These are phyloP conservation scores for Leptopilina clavipes DNA, from an alignment of 1,140 invertebrate genomes.

Conservation along the genomic window DNA sequence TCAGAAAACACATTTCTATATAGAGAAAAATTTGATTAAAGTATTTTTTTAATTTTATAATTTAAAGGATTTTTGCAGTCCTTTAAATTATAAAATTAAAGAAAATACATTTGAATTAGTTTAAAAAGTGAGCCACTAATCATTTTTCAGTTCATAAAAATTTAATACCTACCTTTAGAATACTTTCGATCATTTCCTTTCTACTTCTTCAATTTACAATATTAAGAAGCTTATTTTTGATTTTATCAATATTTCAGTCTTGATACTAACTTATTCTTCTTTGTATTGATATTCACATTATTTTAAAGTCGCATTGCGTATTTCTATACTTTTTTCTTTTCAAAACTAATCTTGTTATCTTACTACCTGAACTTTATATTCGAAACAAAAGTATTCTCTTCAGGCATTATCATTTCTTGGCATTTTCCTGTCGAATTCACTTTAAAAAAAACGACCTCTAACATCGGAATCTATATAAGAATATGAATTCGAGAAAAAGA, in stretches of 20 bases:
- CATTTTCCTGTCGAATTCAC: background rate
- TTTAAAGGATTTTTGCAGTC: too few species aligned
- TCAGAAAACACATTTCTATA: too few species aligned
- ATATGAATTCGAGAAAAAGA: background rate
- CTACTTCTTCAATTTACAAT: background rate
- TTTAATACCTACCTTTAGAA: constrained; percentile 6
- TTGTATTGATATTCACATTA: background rate
- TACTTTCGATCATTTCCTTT: background rate
- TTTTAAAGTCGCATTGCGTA: background rate
- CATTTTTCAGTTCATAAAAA: constrained; percentile 8
- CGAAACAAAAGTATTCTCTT: background rate
- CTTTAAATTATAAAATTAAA: too few species aligned
- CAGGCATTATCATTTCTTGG: background rate
- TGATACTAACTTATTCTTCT: background rate
- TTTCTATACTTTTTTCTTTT: background rate
- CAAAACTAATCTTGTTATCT: constrained; percentile 9
- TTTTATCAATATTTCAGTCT: constrained; percentile 23
- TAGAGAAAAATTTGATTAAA: too few species aligned
- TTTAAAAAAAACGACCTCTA: background rate
- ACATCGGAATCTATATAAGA: background rate
- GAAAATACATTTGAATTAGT: too few species aligned
- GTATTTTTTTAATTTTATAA: too few species aligned
- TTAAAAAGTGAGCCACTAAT: too few species aligned
- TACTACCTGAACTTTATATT: background rate
- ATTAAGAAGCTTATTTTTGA: background rate